A percentile compares a stretch with the other conserved stretches of the same genome.
Conservation (phyloP, 2,113 vertebrate species). For the Myodes glareolus region DNA sequence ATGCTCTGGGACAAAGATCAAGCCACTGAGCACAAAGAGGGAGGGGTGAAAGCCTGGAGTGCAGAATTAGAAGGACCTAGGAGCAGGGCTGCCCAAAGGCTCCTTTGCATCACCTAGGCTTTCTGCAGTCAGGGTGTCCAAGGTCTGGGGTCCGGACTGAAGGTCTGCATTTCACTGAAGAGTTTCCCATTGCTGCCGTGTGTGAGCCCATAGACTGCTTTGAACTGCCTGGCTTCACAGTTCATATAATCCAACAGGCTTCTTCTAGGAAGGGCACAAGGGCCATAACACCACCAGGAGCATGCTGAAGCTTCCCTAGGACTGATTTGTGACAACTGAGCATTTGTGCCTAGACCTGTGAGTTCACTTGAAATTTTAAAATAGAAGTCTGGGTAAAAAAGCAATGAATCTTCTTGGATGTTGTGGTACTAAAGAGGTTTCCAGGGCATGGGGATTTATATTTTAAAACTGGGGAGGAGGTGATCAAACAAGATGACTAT, state of each 20-base stretch:
- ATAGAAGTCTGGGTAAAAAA: background rate
- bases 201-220: background rate
- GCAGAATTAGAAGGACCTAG: slow-evolving; percentile 44
- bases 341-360: background rate
- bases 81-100: background rate
- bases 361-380: slow-evolving; percentile 5
- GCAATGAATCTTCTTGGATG: background rate
- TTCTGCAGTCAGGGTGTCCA: background rate
- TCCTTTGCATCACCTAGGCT: background rate
- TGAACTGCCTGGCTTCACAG: background rate
- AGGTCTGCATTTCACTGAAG: background rate
- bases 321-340: background rate
- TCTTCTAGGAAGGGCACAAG: background rate
- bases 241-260: background rate
- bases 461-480: background rate
- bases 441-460: background rate
- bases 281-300: background rate
- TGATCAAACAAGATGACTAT: background rate
- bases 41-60: slow-evolving; percentile 23
- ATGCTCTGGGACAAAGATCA: slow-evolving; percentile 80
- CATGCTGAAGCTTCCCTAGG: background rate
- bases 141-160: background rate
- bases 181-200: background rate
- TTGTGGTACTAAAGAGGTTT: background rate
- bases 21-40: slow-evolving; percentile 69